Evolutionary conservation across 35 echinoderm and acorn worm species (phyloP), one percentile per base, ranked within the genome.

Genomic region (Heliocidaris tuberculata): DNA sequence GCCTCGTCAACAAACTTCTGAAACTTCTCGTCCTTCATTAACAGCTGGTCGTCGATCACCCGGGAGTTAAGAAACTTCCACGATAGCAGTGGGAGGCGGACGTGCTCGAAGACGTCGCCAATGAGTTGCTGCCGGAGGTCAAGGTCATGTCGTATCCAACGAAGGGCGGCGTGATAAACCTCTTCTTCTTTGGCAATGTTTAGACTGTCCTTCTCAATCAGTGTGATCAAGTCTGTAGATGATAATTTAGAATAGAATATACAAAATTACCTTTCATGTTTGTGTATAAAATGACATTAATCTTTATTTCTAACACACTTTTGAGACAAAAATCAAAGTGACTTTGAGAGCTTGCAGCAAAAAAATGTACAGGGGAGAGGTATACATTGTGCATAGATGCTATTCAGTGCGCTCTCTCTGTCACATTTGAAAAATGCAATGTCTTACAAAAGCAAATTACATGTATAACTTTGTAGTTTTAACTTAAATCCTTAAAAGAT

Each of bases 41-140:
- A 88, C 11, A 99, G 87, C n/a, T 96, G 95, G 61, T 99, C 96
- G 4, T 96, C 50, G 5, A 96, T 95, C n/a, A 99, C 98, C 15
- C 88, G 78, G 30, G 94, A 94, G 85, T 92, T 97, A 17, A 99
- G 97, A 86, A 99, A 99, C 86, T 99, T 96, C 98, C 98, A 99
- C 6, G 98, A 61, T 24, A 97, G 85, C 21, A 99, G 94, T 47
- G 98, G 98, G 30, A 99, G 96, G 11, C 98, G 96, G 1, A 99
- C 96, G 71, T 99, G 95, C 85, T 99, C 98, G 35, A 99, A 97
- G 32, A 99, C 71, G 50, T 97, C 93, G 6, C 94, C 97, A n/a
- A 97, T 86, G 32, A 90, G 88, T 35, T 92, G 17, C n/a, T 60
- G 12, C 12, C 96, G 93, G 10, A 56, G 30, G 31, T 95, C 95